Evolutionary conservation across 2,888 invertebrate species (phyloP).

Genomic region (Drosophila peninsularis): DNA sequence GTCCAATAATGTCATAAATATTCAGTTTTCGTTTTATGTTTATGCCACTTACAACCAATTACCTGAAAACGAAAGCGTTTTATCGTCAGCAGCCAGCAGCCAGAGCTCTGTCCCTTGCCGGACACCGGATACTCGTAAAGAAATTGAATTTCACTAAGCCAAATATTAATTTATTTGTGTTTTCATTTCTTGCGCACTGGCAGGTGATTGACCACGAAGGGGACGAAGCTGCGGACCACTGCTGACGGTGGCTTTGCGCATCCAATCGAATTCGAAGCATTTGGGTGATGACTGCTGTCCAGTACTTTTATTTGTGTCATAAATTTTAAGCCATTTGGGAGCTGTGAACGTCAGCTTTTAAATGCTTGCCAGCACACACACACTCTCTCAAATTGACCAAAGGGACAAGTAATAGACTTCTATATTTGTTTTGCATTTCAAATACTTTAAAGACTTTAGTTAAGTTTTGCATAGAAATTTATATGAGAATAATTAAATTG

Average conservation of each 20-base stretch:
- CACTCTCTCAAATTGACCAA: slow-evolving; percentile 16
- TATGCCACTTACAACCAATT: slow-evolving; percentile 80
- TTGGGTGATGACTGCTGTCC: slow-evolving; percentile 44
- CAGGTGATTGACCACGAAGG: slow-evolving; percentile 66
- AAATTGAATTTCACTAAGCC: slow-evolving; percentile 79
- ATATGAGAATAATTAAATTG: not conserved
- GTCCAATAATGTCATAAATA: slow-evolving; percentile 58
- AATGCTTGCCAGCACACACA: slow-evolving; percentile 52
- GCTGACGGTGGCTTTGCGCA: slow-evolving; percentile 60
- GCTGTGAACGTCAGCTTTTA: slow-evolving; percentile 72
- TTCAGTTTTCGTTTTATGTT: slow-evolving; percentile 70
- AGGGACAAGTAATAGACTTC: slow-evolving; percentile 14
- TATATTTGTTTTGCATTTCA: not conserved
- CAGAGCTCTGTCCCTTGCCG: slow-evolving; percentile 13
- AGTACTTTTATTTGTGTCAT: slow-evolving; percentile 77
- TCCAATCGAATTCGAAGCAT: slow-evolving; percentile 64
- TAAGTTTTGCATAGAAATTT: not conserved
- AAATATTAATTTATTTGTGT: slow-evolving; percentile 79
- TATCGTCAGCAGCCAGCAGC: slow-evolving; percentile 63
- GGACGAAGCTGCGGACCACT: slow-evolving; percentile 24
- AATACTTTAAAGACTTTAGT: not conserved
- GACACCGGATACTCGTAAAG: slow-evolving; percentile 63
- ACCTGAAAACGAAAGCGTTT: slow-evolving; percentile 79
- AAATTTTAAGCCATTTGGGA: slow-evolving; percentile 80
- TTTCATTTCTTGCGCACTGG: slow-evolving; percentile 71